Evolutionary conservation across 1,140 invertebrate genomes (phyloP).

Genomic region (Bemisia tabaci): DNA sequence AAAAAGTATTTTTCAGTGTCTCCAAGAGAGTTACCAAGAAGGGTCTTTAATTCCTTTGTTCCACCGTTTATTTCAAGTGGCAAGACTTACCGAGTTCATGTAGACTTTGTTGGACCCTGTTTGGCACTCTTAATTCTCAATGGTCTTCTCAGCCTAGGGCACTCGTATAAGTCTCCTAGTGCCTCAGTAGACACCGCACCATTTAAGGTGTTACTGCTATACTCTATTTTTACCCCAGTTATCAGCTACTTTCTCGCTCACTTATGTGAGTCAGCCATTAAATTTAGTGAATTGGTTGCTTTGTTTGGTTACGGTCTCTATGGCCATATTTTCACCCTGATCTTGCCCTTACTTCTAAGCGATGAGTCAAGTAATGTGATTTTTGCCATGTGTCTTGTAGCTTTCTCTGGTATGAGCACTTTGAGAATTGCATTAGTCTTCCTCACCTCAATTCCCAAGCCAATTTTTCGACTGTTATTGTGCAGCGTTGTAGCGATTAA

Average conservation of each 20-base stretch:
- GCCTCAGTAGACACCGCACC: slow-evolving; percentile 24
- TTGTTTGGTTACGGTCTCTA: slow-evolving; percentile 36
- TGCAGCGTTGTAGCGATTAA: slow-evolving; percentile 31
- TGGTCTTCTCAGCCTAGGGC: slow-evolving; percentile 29
- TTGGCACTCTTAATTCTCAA: slow-evolving; percentile 28
- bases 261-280: slow-evolving; percentile 27
- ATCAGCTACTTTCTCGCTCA: slow-evolving; percentile 27
- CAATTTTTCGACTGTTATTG: slow-evolving; percentile 33
- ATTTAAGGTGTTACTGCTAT: slow-evolving; percentile 24
- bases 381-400: slow-evolving; percentile 31
- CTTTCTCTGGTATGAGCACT: slow-evolving; percentile 34
- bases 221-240: slow-evolving; percentile 27
- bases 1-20: slow-evolving; percentile 21
- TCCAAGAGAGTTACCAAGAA: slow-evolving; percentile 25
- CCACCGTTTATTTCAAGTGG: slow-evolving; percentile 27
- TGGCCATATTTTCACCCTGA: slow-evolving; percentile 34
- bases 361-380: slow-evolving; percentile 30
- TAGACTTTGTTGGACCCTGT: slow-evolving; percentile 33
- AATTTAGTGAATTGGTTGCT: slow-evolving; percentile 29
- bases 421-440: slow-evolving; percentile 32
- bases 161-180: slow-evolving; percentile 26
- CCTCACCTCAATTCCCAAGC: slow-evolving; percentile 30
- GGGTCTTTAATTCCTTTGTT: slow-evolving; percentile 30
- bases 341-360: slow-evolving; percentile 29
- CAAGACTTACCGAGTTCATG: slow-evolving; percentile 28